Evolutionary conservation across 2,797 vertebrate species (phyloP).

Genomic region (Coregonus suidteri): DNA sequence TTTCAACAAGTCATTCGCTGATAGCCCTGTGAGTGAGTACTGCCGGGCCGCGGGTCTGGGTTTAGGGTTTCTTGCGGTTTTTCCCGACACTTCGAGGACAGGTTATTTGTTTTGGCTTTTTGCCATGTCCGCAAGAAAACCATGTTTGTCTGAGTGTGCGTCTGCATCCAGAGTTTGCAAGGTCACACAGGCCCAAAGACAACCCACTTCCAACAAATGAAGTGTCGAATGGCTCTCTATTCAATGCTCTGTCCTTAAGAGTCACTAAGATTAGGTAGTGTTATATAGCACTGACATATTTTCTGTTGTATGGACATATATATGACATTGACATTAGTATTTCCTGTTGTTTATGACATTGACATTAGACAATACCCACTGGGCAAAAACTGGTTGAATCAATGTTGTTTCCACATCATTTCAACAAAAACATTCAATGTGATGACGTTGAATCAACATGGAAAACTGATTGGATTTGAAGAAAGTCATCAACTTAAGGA

Average conservation of each 20-base stretch:
- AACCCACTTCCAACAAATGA: constrained; percentile 28
- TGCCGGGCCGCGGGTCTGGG: constrained; percentile 54
- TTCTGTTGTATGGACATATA: too few relatives aligned
- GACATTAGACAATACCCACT: neutral
- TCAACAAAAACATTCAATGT: too few relatives aligned
- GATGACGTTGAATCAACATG: too few relatives aligned
- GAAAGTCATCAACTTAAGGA: too few relatives aligned
- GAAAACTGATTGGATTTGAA: too few relatives aligned
- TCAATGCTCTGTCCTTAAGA: neutral
- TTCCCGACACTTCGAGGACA: constrained; percentile 71
- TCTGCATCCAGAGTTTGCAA: constrained; percentile 50
- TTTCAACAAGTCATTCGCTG: constrained; percentile 83
- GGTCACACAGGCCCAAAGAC: constrained; percentile 65
- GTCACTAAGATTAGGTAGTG: neutral
- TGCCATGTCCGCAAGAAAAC: constrained; percentile 63
- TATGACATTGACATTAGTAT: too few relatives aligned
- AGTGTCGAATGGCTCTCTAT: neutral
- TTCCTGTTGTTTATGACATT: neutral
- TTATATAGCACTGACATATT: neutral
- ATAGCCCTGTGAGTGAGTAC: constrained; percentile 71
- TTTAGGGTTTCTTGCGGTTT: constrained; percentile 81
- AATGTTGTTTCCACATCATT: too few relatives aligned
- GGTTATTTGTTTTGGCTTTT: constrained; percentile 70
- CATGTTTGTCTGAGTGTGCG: constrained; percentile 64
- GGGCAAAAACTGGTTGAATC: too few relatives aligned